Conservation (phyloP, 2,797 vertebrate species). For the Pygocentrus nattereri region DNA sequence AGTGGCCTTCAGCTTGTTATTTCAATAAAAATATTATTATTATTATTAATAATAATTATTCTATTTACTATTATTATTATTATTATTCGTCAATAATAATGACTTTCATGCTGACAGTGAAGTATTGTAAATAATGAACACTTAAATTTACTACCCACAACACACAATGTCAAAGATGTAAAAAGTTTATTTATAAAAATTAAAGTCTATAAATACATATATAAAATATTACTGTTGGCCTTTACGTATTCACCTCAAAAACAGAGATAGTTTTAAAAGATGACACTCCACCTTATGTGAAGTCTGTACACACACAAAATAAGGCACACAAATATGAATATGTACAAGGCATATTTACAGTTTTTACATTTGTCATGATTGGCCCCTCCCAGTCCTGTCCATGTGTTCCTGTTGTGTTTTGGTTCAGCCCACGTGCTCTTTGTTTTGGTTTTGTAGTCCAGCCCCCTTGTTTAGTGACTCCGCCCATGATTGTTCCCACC, state of each 20-base stretch:
- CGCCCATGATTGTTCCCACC: no score
- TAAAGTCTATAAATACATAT: slow-evolving; percentile 52
- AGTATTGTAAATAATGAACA: not conserved
- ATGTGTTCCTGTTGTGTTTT: no score
- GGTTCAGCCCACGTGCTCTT: no score
- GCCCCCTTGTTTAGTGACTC: no score
- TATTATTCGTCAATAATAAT: not conserved
- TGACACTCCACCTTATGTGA: slow-evolving; percentile 60
- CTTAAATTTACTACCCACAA: not conserved
- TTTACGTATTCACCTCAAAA: slow-evolving; percentile 57
- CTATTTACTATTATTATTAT: no score
- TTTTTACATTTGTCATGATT: no score
- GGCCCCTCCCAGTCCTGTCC: no score
- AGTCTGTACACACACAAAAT: slow-evolving; percentile 55
- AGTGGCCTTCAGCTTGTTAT: no score
- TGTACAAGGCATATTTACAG: slow-evolving; percentile 61
- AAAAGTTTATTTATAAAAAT: slow-evolving; percentile 51
- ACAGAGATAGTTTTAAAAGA: slow-evolving; percentile 49
- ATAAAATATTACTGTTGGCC: slow-evolving; percentile 28
- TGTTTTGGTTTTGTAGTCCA: no score
- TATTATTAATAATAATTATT: no score
- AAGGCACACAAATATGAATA: slow-evolving; percentile 34
- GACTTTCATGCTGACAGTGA: not conserved
- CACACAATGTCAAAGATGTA: slow-evolving; percentile 1
- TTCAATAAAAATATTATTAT: no score